A percentile compares a stretch with the other conserved stretches of the same genome.
These are phyloP conservation scores for Trichacis sp. DNA, from an alignment of 2,888 invertebrate genomes.

Conservation along the genomic window DNA sequence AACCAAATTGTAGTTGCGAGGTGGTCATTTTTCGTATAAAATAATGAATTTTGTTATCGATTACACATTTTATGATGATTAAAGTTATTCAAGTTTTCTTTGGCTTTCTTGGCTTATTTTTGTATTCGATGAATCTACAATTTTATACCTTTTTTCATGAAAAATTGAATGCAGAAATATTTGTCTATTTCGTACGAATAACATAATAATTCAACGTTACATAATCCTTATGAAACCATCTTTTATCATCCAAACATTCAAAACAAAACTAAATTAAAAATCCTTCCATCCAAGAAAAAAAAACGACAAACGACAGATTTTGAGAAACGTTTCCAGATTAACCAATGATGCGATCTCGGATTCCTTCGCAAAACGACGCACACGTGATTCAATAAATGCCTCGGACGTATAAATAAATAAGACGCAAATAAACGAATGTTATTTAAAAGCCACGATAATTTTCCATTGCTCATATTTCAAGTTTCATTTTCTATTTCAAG, in stretches of 20 bases:
- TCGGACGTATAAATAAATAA: constrained; percentile 3
- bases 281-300: background rate
- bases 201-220: too few species aligned
- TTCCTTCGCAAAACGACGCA: background rate
- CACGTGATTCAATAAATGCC: background rate
- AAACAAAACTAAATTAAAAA: background rate
- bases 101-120: too few species aligned
- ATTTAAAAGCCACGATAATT: background rate
- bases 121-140: too few species aligned
- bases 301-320: background rate
- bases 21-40: too few species aligned
- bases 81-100: too few species aligned
- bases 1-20: too few species aligned
- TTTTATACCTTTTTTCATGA: too few species aligned
- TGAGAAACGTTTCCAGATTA: background rate
- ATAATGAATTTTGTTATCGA: too few species aligned
- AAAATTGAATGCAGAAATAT: too few species aligned
- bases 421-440: background rate
- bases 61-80: too few species aligned
- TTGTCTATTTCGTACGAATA: too few species aligned
- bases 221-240: constrained; percentile 22
- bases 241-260: background rate
- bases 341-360: background rate
- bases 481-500: background rate
- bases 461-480: background rate